Evolutionary conservation across 2,888 invertebrate species (phyloP), one percentile per base, ranked within the genome.

Genomic region (Athalia rosae): DNA sequence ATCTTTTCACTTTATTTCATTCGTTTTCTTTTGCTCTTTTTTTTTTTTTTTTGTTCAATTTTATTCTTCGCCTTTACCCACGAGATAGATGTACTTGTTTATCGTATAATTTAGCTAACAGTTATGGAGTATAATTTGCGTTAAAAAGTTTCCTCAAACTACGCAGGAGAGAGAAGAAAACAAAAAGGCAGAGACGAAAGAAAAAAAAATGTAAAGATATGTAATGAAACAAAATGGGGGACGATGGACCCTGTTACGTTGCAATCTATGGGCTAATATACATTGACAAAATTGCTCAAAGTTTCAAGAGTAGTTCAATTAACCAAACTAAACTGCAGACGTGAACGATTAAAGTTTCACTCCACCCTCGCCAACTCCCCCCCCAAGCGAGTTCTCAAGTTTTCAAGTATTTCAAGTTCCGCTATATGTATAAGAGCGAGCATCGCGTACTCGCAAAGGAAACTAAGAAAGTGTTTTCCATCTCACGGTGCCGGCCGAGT

Each of bases 321-420:
- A 71, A 45, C 58, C 43, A 71, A 71, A 58, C 56, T 58, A 45
- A 71, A n/a, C 13, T 71, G 69, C 48, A 58, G 56, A 71, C 69
- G 45, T 28, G 69, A 45, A 58, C 58, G 58, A 71, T 71, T 71
- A 71, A 71, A 56, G 69, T 43, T 45, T 8, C 58, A 56, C 58
- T 45, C n/a, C 58, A 28, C 28, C 28, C 28, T 28, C 28, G 28
- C 28, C 0, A 28, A 28, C 28, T 28, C 28, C 28, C 28, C 28
- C 28, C 28, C 28, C 28, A n/a, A 28, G 28, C 50, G 50, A 67
- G 67, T 67, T 28, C 28, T 53, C 50, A 67, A 67, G 50, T 67
- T 67, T 41, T 28, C 28, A 2, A 28, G 28, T 28, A 28, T 28
- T 28, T 28, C 28, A 28, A 28, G 28, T 28, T 28, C 28, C 28